Evolutionary conservation across 1,140 invertebrate species (phyloP).

Genomic region (Lepidurus packardi): DNA sequence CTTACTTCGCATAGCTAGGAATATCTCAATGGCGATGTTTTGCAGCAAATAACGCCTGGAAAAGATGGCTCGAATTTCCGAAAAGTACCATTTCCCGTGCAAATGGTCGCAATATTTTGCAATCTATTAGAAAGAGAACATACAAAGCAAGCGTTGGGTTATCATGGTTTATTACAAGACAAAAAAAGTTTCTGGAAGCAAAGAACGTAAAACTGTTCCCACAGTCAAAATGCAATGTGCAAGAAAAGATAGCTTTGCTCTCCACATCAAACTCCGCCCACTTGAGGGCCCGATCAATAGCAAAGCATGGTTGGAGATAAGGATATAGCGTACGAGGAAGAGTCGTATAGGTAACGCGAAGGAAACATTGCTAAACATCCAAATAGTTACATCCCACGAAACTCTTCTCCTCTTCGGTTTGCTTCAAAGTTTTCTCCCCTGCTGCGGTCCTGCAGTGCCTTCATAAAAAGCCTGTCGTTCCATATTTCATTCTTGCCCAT

Average conservation of each 20-base stretch:
- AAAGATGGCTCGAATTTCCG: conserved; percentile 97
- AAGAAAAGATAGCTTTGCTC: conserved; percentile 14
- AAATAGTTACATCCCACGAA: too few species aligned
- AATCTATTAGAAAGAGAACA: conserved; percentile 59
- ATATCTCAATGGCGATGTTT: conserved; percentile 96
- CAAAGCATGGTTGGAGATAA: not conserved
- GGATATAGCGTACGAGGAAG: too few species aligned
- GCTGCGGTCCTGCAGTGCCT: not conserved
- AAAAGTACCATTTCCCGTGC: conserved; percentile 99
- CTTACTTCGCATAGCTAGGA: conserved; percentile 95
- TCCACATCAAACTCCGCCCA: conserved; percentile 23
- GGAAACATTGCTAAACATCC: too few species aligned
- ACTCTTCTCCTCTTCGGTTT: not conserved
- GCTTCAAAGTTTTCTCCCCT: not conserved
- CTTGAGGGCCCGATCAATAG: not conserved
- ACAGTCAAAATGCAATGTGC: not conserved
- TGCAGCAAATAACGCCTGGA: conserved; percentile 92
- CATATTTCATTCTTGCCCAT: conserved; percentile 16
- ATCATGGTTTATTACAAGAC: too few species aligned
- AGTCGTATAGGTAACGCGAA: too few species aligned
- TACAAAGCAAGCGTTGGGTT: conserved; percentile 34
- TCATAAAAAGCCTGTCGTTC: conserved; percentile 19
- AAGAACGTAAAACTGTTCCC: too few species aligned
- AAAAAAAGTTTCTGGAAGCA: too few species aligned
- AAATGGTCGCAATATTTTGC: conserved; percentile 95